phyloP scores from a whole-genome alignment of 2,888 invertebrate genomes.

The Melikaiella ostensackeni region DNA sequence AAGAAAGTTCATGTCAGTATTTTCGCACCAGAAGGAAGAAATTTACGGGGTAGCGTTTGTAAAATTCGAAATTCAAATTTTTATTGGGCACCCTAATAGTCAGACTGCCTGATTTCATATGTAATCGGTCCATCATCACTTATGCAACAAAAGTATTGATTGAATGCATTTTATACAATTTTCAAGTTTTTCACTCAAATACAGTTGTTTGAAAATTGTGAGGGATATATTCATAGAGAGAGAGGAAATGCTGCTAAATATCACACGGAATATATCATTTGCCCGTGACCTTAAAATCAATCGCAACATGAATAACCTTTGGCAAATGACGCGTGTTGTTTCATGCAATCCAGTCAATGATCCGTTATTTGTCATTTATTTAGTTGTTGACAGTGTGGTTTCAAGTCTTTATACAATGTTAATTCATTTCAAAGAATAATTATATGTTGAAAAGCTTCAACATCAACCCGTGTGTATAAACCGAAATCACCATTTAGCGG shows the following conservation, averaged over 20 bases:
- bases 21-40: no score
- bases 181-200: no score
- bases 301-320: constrained; percentile 14
- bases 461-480: constrained; percentile 14
- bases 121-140: no score
- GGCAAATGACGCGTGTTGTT: constrained; percentile 13
- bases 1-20: no score
- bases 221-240: background rate
- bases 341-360: constrained; percentile 33
- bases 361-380: constrained; percentile 29
- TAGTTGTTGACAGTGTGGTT: constrained; percentile 28
- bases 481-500: constrained; percentile 14
- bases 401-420: constrained; percentile 10
- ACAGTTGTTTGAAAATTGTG: background rate
- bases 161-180: no score
- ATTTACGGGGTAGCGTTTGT: no score
- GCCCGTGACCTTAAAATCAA: constrained; percentile 26
- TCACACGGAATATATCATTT: background rate
- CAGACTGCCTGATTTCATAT: no score
- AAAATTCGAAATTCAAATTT: no score
- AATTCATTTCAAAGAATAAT: constrained; percentile 29
- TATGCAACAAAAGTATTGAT: no score
- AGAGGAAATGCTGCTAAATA: background rate
- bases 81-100: no score
- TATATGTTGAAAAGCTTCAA: constrained; percentile 26